Conservation (phyloP, 1,140 invertebrate genomes). For the Tenebrio molitor region DNA sequence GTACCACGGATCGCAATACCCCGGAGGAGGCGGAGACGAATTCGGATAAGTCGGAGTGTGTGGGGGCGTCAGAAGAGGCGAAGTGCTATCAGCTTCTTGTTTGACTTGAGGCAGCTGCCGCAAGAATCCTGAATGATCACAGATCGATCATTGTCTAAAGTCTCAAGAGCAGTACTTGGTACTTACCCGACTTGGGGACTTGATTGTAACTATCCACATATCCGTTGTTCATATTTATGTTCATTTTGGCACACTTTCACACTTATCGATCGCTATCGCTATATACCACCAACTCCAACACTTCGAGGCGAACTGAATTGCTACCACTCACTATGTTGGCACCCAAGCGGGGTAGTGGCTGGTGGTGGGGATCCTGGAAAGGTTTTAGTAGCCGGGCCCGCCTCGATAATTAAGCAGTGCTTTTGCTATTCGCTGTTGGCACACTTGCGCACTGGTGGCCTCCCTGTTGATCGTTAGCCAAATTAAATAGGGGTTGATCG, state of each 20-base stretch:
- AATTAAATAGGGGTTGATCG: constrained; percentile 1
- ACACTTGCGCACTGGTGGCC: background rate
- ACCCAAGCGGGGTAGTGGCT: constrained; percentile 19
- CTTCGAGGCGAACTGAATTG: constrained; percentile 1
- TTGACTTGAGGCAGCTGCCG: constrained; percentile 66
- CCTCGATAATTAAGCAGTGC: constrained; percentile 21
- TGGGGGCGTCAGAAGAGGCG: constrained; percentile 78
- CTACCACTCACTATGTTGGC: background rate
- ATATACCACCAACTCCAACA: constrained; percentile 13
- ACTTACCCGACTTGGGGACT: constrained; percentile 15
- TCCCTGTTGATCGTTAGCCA: background rate
- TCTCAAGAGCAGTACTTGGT: background rate
- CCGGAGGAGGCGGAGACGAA: constrained; percentile 65
- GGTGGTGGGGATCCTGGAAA: constrained; percentile 6
- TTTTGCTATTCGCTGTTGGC: constrained; percentile 2
- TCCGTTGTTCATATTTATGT: constrained; percentile 18
- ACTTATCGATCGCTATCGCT: background rate
- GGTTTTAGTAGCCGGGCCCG: constrained; percentile 2
- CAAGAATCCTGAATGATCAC: constrained; percentile 1
- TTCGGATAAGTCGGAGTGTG: constrained; percentile 76
- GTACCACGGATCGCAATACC: constrained; percentile 65
- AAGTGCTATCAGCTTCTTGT: constrained; percentile 73
- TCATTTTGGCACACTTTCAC: constrained; percentile 6
- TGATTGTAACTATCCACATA: constrained; percentile 21
- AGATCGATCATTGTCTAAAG: background rate